A percentile compares a stretch with the other conserved stretches of the same genome.
phyloP scores from a whole-genome alignment of 1,140 invertebrate species.

The Drosophila busckii region DNA sequence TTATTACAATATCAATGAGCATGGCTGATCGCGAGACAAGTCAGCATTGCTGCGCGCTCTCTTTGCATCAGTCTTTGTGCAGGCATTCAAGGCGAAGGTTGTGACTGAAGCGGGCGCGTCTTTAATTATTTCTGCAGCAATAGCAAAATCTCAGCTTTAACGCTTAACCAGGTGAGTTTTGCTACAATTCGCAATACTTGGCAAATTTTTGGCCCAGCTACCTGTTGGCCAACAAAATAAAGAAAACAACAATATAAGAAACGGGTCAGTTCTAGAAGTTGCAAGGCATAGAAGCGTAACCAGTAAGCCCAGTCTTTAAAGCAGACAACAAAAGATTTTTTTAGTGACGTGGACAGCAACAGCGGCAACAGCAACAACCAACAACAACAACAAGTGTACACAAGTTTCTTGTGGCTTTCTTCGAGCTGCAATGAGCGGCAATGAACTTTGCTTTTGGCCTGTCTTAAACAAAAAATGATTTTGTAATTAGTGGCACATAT shows the following conservation, averaged over 20 bases:
- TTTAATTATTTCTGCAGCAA: conserved; percentile 19
- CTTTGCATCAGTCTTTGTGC: conserved; percentile 55
- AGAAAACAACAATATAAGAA: conserved; percentile 25
- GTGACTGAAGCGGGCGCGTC: conserved; percentile 26
- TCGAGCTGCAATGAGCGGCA: conserved; percentile 36
- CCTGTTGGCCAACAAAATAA: neutral
- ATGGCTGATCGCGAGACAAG: conserved; percentile 32
- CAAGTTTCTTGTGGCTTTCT: conserved; percentile 50
- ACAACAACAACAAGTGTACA: conserved; percentile 13
- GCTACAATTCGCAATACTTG: conserved; percentile 20
- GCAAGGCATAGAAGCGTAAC: conserved; percentile 65
- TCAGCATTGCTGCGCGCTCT: conserved; percentile 35
- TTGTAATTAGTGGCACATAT: conserved; percentile 54
- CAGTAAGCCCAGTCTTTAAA: conserved; percentile 38
- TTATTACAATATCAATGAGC: conserved; percentile 46
- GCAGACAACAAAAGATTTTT: conserved; percentile 40
- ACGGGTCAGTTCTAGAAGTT: conserved; percentile 57
- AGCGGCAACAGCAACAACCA: conserved; percentile 14
- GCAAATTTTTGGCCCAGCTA: conserved; percentile 10
- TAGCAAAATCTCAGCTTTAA: conserved; percentile 59
- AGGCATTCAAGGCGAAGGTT: conserved; percentile 78
- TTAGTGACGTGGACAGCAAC: conserved; percentile 63
- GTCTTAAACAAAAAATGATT: conserved; percentile 26
- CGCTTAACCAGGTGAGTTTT: conserved; percentile 54
- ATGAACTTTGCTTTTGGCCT: conserved; percentile 54